A percentile compares a stretch with the other conserved stretches of the same genome.
Evolutionary conservation across 2,888 invertebrate species (phyloP).

Genomic region (Pristionchus fissidentatus): DNA sequence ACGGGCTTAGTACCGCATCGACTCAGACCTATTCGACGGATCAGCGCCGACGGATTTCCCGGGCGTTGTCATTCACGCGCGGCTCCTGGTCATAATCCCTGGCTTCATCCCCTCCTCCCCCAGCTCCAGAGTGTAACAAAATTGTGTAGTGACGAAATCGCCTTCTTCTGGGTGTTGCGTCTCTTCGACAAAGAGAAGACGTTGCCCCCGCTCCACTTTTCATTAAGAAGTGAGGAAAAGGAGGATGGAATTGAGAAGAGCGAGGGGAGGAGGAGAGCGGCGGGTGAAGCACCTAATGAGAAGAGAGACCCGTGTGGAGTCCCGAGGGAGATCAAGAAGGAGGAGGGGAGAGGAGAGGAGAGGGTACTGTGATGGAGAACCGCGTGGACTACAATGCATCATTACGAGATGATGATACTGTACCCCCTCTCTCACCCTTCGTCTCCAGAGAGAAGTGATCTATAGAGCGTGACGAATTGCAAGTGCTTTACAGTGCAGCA

Average conservation of each 20-base stretch:
- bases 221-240: constrained; percentile 32
- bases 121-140: too few relatives aligned
- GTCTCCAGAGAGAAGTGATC: too few relatives aligned
- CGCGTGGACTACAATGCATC: not conserved
- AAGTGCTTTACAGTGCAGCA: too few relatives aligned
- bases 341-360: not conserved
- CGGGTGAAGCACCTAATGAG: constrained; percentile 12
- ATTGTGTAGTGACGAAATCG: too few relatives aligned
- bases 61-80: too few relatives aligned
- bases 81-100: not conserved
- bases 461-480: too few relatives aligned
- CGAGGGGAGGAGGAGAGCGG: not conserved
- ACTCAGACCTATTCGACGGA: too few relatives aligned
- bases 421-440: too few relatives aligned
- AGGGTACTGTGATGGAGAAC: not conserved
- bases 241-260: constrained; percentile 32
- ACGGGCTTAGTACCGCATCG: too few relatives aligned
- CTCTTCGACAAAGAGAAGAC: constrained; percentile 19
- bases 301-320: constrained; percentile 23
- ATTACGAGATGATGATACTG: too few relatives aligned
- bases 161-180: not conserved
- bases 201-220: constrained; percentile 31
- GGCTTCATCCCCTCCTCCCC: too few relatives aligned
- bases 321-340: not conserved
- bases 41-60: too few relatives aligned